A percentile compares a stretch with the other conserved stretches of the same genome.
phyloP scores from a whole-genome alignment of 1,140 invertebrate species.

The Melipona quadrifasciata region DNA sequence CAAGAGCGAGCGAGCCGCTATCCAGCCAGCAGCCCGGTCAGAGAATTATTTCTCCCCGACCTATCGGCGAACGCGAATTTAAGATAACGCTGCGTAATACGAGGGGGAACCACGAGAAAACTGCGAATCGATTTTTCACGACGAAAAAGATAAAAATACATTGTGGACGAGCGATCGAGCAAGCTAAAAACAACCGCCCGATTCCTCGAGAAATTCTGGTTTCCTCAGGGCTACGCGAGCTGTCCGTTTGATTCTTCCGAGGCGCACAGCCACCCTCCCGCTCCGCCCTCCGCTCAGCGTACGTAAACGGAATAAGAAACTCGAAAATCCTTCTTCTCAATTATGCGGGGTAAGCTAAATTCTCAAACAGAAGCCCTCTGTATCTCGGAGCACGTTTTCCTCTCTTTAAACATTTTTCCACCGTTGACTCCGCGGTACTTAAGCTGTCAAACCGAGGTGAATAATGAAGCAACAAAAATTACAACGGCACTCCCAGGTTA shows the following conservation, averaged over 20 bases:
- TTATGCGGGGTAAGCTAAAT: background rate
- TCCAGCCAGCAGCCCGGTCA: background rate
- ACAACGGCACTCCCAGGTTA: too few species aligned
- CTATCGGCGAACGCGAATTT: slow-evolving; percentile 2
- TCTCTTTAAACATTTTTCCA: too few species aligned
- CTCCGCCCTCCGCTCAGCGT: background rate
- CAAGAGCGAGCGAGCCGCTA: background rate
- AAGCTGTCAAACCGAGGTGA: too few species aligned
- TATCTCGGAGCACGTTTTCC: too few species aligned
- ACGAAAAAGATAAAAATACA: slow-evolving; percentile 19
- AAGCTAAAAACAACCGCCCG: background rate
- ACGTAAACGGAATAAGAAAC: background rate
- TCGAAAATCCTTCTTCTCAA: background rate
- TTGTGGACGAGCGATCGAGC: slow-evolving; percentile 6
- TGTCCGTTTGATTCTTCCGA: background rate
- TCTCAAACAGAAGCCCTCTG: background rate
- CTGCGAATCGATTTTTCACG: slow-evolving; percentile 17
- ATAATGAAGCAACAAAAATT: too few species aligned
- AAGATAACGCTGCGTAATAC: slow-evolving; percentile 20
- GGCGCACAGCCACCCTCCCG: too few species aligned
- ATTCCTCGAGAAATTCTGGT: background rate
- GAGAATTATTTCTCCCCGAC: background rate
- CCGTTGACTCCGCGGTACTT: too few species aligned
- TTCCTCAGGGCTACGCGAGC: background rate
- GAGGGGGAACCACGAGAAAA: slow-evolving; percentile 5